Conservation (phyloP, 2,113 vertebrate species). For the Ardeotis arabs region DNA sequence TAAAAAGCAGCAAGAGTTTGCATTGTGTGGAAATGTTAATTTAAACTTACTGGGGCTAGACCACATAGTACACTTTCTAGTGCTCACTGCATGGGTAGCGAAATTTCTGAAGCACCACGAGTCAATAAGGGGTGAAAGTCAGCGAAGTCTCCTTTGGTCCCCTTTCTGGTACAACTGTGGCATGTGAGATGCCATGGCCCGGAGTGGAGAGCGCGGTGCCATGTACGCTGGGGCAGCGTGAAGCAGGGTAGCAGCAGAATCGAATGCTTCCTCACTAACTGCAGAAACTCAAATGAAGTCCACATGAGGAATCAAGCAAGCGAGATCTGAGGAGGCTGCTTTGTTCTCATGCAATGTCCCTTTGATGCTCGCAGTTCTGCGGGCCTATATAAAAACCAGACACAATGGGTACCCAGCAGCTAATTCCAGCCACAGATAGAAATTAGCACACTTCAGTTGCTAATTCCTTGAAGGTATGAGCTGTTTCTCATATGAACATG, state of each 20-base stretch:
- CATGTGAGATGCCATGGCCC: background rate
- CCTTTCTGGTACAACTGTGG: fast-evolving
- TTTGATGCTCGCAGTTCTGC: background rate
- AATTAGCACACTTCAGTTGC: background rate
- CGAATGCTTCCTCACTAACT: fast-evolving
- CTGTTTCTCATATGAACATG: background rate
- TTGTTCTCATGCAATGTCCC: background rate
- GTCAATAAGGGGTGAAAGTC: background rate
- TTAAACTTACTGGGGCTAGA: background rate
- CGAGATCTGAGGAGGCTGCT: background rate
- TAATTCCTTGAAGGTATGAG: conserved; percentile 19
- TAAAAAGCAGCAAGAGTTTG: background rate
- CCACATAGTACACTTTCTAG: background rate
- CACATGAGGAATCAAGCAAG: background rate
- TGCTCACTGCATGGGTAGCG: background rate
- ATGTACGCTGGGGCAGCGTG: fast-evolving
- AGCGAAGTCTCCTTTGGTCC: fast-evolving
- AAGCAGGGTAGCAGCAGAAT: background rate
- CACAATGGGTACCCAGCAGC: background rate
- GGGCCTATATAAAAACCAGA: background rate
- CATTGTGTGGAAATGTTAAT: background rate
- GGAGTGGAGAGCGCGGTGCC: background rate
- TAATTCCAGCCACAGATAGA: background rate
- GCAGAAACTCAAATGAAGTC: background rate
- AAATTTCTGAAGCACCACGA: background rate